Evolutionary conservation across 92 coral and sea anemone genomes (phyloP), one percentile per base, ranked within the genome.

Genomic region (Bergia puertoricense): DNA sequence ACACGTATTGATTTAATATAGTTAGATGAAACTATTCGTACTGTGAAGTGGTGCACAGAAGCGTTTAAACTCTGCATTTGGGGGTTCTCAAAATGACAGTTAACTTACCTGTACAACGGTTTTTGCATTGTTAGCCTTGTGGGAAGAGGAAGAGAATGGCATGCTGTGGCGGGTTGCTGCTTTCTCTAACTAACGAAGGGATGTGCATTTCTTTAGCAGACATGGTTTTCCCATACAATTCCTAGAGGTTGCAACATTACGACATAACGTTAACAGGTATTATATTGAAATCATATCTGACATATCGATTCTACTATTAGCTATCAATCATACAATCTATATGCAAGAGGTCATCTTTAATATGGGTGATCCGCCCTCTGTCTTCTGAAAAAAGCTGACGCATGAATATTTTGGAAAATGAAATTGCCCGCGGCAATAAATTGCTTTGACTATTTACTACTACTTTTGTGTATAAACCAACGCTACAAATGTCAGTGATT

Each of bases 111-210:
- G 88, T 14, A 85, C 57, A 68, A 84, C 85, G 65, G 82, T 87
- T 81, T 87, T 87, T 77, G 85, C 90, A 87, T 87, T 87, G 59
- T 79, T 87, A 81, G 90, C 69, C 75, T 87, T 87, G 84, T 87
- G 69, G 71, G 90, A 87, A 22, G 85, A 87, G 40, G 85, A 85
- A 22, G 89, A 75, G 68, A 86, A 86, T 13, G 85, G 90, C 85
- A 51, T 87, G 16, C 76, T 65, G 75, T 87, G 90, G 76, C 77
- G 54, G 18, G 90, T 37, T 41, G 90, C 90, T 56, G 90, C 85
- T 77, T 87, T 87, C 75, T 78, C 62, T n/a, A 76, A 81, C 54
- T 77, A 62, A 30, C 30, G 90, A 88, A 57, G 90, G 85, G 22
- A 88, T 38, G 84, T 79, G 90, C 71, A 77, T 87, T 15, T 87